phyloP scores from a whole-genome alignment of 2,888 invertebrate genomes.

The Siphlonurus alternatus region DNA sequence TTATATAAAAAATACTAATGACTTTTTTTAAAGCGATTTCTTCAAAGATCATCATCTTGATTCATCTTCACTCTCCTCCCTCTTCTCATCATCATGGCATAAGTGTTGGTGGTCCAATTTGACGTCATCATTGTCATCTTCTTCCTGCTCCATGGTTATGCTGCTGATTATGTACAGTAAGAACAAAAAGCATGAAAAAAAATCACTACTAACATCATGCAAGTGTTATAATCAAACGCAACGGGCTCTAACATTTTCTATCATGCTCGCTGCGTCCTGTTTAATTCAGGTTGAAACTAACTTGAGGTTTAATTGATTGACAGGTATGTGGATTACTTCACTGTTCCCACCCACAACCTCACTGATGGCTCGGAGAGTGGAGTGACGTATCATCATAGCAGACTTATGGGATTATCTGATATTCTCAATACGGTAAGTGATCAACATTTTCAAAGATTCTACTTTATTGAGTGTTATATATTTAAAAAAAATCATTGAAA shows the following conservation, averaged over 20 bases:
- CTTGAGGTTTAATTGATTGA: conserved; percentile 2
- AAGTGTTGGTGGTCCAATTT: not conserved
- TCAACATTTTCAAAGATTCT: conserved; percentile 4
- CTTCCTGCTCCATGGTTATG: not conserved
- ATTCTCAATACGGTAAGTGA: conserved; percentile 59
- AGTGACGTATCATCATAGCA: conserved; percentile 51
- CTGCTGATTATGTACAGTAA: not conserved
- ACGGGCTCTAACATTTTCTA: too few species aligned
- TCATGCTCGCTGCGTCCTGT: too few species aligned
- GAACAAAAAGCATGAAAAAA: too few species aligned
- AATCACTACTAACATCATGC: too few species aligned
- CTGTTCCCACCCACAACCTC: conserved; percentile 48
- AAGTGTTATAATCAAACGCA: too few species aligned
- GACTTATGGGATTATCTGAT: conserved; percentile 57
- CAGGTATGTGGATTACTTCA: conserved; percentile 44
- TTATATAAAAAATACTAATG: too few species aligned
- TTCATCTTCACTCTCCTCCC: too few species aligned
- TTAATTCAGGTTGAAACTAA: too few species aligned
- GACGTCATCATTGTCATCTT: not conserved
- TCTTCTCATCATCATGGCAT: not conserved
- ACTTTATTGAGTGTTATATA: not conserved
- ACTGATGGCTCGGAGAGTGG: conserved; percentile 39
- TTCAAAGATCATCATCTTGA: not conserved
- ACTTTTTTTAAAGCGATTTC: not conserved
- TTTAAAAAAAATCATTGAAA: too few species aligned